Evolutionary conservation across 2,888 invertebrate genomes (phyloP).

Genomic region (Synanthedon myopaeformis): DNA sequence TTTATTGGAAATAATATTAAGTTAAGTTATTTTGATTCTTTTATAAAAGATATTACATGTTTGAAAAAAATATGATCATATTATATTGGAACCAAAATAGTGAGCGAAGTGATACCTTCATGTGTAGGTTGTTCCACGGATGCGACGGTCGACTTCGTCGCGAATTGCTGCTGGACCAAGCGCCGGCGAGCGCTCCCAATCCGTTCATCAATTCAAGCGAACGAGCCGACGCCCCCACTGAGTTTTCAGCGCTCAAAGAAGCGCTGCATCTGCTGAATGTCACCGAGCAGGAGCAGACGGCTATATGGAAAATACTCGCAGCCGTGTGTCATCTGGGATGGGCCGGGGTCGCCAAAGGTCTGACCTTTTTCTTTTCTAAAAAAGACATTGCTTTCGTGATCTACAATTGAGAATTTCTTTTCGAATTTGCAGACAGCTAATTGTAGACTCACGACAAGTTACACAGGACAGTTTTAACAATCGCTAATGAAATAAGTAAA

Average conservation of each 20-base stretch:
- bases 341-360: slow-evolving; percentile 84
- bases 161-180: slow-evolving; percentile 83
- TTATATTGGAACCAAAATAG: too few relatives aligned
- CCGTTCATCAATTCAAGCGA: slow-evolving; percentile 83
- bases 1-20: too few relatives aligned
- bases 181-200: slow-evolving; percentile 66
- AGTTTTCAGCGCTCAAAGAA: slow-evolving; percentile 83
- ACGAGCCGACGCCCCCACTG: slow-evolving; percentile 84
- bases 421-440: too few relatives aligned
- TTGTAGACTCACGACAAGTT: too few relatives aligned
- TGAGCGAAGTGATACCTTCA: too few relatives aligned
- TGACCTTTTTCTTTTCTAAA: not conserved
- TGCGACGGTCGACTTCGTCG: slow-evolving; percentile 85
- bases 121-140: slow-evolving; percentile 79
- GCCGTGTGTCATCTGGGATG: slow-evolving; percentile 95
- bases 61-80: too few relatives aligned
- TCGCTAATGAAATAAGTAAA: too few relatives aligned
- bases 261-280: slow-evolving; percentile 83
- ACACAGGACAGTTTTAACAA: too few relatives aligned
- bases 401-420: too few relatives aligned
- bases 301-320: slow-evolving; percentile 88
- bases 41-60: too few relatives aligned
- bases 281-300: slow-evolving; percentile 81
- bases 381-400: too few relatives aligned
- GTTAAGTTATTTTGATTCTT: too few relatives aligned